A percentile compares a stretch with the other conserved stretches of the same genome.
Conservation (phyloP, 2,797 vertebrate genomes). For the Gallirallus australis region DNA sequence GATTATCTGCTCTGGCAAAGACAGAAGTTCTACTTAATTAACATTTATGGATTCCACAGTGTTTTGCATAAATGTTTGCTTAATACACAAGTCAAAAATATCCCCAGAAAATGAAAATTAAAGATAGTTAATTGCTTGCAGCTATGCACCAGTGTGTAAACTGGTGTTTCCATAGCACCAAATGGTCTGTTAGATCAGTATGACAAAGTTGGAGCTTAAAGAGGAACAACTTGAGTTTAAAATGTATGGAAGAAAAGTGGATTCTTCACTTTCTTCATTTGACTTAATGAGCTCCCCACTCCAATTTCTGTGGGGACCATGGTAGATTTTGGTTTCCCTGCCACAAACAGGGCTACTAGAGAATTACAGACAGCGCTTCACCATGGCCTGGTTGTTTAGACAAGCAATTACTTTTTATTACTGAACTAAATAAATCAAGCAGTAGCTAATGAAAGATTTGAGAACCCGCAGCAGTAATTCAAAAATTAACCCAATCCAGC, state of each 20-base stretch:
- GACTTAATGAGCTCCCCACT: background rate
- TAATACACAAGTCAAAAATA: conserved; percentile 32
- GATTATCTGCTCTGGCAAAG: background rate
- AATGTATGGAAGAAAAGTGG: accelerated
- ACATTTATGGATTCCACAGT: background rate
- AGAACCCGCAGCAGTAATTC: background rate
- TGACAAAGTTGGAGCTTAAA: background rate
- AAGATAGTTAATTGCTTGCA: background rate
- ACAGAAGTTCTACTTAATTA: background rate
- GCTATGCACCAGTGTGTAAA: background rate
- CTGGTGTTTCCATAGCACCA: conserved; percentile 30
- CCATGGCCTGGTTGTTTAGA: background rate
- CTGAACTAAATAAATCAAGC: background rate
- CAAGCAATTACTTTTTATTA: background rate
- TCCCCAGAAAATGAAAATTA: background rate
- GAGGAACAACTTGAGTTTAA: background rate
- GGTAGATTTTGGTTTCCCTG: background rate
- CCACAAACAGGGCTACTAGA: background rate
- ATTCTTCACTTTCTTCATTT: accelerated
- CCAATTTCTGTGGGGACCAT: background rate
- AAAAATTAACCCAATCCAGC: accelerated
- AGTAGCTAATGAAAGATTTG: background rate
- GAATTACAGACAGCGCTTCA: background rate
- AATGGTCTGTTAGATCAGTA: background rate
- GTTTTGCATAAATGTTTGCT: conserved; percentile 16